Percentiles rank a stretch among this genome's conserved stretches.
Conservation (phyloP, 2,113 vertebrate genomes). For the Sebastes fasciatus region DNA sequence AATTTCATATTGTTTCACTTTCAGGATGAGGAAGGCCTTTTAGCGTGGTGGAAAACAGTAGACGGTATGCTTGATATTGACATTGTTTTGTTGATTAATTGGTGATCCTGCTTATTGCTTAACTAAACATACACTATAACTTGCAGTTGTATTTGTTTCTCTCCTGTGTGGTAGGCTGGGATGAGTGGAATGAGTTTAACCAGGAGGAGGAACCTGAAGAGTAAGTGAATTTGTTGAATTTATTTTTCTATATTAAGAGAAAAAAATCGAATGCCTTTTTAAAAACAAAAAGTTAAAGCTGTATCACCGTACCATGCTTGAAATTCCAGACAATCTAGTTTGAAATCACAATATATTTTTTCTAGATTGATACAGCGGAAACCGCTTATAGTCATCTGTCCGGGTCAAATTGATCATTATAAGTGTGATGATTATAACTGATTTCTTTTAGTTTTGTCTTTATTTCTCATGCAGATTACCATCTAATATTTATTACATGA, state of each 20-base stretch:
- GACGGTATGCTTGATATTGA: constrained; percentile 62
- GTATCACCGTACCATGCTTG: too few relatives aligned
- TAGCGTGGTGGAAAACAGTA: constrained; percentile 80
- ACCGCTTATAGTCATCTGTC: too few relatives aligned
- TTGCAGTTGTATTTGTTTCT: neutral
- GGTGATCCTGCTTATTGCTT: neutral
- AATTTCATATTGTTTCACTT: neutral
- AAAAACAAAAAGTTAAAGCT: neutral
- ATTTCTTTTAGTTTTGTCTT: too few relatives aligned
- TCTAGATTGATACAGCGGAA: too few relatives aligned
- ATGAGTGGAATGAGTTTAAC: constrained; percentile 76
- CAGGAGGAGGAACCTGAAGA: constrained; percentile 70
- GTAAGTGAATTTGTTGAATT: constrained; percentile 58
- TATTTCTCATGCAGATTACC: too few relatives aligned
- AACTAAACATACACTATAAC: neutral
- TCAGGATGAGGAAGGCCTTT: constrained; percentile 79
- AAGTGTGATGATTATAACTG: too few relatives aligned
- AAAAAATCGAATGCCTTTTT: neutral
- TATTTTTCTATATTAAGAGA: neutral
- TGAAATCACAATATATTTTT: neutral
- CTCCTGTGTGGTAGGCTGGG: constrained; percentile 72
- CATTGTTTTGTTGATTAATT: neutral
- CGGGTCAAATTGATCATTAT: too few relatives aligned
- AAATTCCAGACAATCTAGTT: neutral
- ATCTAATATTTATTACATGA: too few relatives aligned